Base-by-base conservation (phyloP, 2,888 invertebrate species). In the Cremastinae sp. region DNA sequence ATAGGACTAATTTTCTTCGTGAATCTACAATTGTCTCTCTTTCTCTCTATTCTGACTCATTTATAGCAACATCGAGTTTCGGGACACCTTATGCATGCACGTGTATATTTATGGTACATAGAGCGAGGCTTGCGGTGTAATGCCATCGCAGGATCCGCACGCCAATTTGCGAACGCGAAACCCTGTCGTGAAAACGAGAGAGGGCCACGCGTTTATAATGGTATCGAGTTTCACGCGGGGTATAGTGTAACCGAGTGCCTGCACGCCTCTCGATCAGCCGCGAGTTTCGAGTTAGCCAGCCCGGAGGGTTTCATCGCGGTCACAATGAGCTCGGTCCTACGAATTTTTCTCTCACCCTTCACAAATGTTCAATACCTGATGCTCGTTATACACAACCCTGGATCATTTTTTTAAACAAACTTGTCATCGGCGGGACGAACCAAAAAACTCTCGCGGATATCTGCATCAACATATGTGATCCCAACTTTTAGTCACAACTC, bases 81-180 rank as follows among this genome's bases (percentile, higher is more conserved):
- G 5, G 28, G 28, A 28, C 28, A 28, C 28, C 43, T 16, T 53
- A n/a, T n/a, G 53, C 53, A 22, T 34, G 34, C 34, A 53, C 20
- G 12, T 53, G 22, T 22, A 20, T 51, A 51, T 51, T 18, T n/a
- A 51, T 22, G 22, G 18, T 49, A 28, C 34, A 43, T 54, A 70
- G 61, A 54, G 20, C 34, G 53, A 43, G 62, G 43, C 45, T 22
- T 54, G 54, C 53, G 51, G 53, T 41, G 59, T 70, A 70, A 62
- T 70, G 45, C 62, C 59, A 28, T 70, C 70, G 36, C 62, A 61
- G 34, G 78, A 77, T 64, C 73, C 75, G 77, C 78, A 78, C 80
- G 80, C 83, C 85, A 86, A 85, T 87, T 86, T 87, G 84, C 84
- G 81, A 85, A 86, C 84, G 80, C 81, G 84, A 83, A 84, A 83